Evolutionary conservation across 2,797 vertebrate species (phyloP).

Genomic region (Knipowitschia caucasica): DNA sequence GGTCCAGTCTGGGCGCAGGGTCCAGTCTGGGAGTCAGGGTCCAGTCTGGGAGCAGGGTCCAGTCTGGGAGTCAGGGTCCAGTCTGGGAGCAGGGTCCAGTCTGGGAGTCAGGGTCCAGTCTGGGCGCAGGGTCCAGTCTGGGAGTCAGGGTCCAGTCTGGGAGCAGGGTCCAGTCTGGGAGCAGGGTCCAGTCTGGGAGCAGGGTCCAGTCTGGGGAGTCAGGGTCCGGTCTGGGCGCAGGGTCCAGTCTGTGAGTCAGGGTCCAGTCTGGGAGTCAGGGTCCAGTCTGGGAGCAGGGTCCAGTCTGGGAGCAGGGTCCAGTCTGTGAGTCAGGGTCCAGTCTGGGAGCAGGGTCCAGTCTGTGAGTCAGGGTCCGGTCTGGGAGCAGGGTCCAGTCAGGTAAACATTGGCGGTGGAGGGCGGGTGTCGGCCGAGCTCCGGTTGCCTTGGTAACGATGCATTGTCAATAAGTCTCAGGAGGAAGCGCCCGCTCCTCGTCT

Average conservation of each 20-base stretch:
- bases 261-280: constrained; percentile 6
- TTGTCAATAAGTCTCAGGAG: constrained; percentile 26
- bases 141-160: constrained; percentile 13
- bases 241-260: constrained; percentile 7
- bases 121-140: not conserved
- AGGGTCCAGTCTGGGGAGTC: constrained; percentile 1
- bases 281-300: constrained; percentile 24
- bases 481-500: constrained; percentile 30
- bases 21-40: constrained; percentile 22
- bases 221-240: constrained; percentile 21
- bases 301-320: constrained; percentile 7
- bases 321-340: too few species aligned
- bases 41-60: not conserved
- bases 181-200: too few species aligned
- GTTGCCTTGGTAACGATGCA: constrained; percentile 31
- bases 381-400: constrained; percentile 25
- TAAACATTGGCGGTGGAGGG: constrained; percentile 11
- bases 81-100: constrained; percentile 22
- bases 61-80: constrained; percentile 10
- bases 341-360: not conserved
- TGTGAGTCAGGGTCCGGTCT: constrained; percentile 12
- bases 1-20: constrained; percentile 23
- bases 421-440: constrained; percentile 11
- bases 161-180: constrained; percentile 26
- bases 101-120: too few species aligned